These are phyloP conservation scores for Brachystomella parvula DNA, from an alignment of 1,140 invertebrate genomes.

Conservation along the genomic window DNA sequence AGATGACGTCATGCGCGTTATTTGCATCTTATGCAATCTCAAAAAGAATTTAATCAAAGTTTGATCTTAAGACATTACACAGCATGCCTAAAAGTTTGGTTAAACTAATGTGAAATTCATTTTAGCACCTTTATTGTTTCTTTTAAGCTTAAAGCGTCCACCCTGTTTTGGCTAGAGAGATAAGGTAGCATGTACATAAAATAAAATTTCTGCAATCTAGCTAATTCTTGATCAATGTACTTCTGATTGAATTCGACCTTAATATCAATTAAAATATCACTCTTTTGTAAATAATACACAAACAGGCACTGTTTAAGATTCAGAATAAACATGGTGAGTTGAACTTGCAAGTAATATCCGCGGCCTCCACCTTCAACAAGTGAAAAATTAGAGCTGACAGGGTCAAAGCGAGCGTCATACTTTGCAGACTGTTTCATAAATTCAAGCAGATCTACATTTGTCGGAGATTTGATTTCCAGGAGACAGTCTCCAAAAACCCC, in stretches of 20 bases:
- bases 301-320: background rate
- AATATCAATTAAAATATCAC: background rate
- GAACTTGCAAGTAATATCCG: background rate
- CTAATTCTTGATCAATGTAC: background rate
- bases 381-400: background rate
- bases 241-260: background rate
- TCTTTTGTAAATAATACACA: background rate
- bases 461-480: background rate
- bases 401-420: background rate
- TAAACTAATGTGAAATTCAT: too few species aligned
- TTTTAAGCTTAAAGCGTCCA: background rate
- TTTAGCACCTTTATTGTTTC: background rate
- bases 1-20: background rate
- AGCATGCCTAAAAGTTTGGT: too few species aligned
- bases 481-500: background rate
- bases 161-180: background rate
- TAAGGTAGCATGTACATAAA: background rate
- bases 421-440: background rate
- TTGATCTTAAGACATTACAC: background rate
- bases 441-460: background rate
- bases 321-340: background rate
- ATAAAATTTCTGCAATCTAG: background rate
- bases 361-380: background rate
- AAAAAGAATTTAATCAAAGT: background rate
- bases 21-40: background rate